Percentiles rank a stretch among this genome's conserved stretches.
phyloP scores from a whole-genome alignment of 2,888 invertebrate genomes.

The Galerucella pusilla region DNA sequence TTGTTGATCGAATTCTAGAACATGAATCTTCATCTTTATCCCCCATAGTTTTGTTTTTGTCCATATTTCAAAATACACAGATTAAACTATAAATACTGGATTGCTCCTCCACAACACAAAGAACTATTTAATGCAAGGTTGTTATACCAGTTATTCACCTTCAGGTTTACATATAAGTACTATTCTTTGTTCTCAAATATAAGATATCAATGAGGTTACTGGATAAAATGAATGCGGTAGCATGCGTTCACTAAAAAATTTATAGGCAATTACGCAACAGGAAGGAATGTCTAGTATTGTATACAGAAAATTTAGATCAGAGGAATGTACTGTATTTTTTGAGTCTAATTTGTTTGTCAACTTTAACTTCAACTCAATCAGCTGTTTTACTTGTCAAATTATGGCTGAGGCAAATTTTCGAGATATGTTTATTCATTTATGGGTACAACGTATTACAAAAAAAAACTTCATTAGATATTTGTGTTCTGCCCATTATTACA shows the following conservation, averaged over 20 bases:
- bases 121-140: constrained; percentile 2
- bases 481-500: no score
- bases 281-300: constrained; percentile 1
- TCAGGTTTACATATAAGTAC: neutral
- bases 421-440: neutral
- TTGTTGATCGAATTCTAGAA: constrained; percentile 60
- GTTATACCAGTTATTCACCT: neutral
- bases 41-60: constrained; percentile 40
- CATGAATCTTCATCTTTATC: constrained; percentile 48
- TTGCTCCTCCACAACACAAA: neutral
- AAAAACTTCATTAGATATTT: no score
- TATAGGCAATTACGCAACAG: neutral
- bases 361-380: neutral
- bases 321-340: neutral
- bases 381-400: neutral
- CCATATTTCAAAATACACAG: constrained; percentile 1
- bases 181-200: neutral
- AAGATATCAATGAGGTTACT: neutral
- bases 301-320: neutral
- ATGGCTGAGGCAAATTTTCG: neutral
- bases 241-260: neutral
- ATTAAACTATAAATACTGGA: neutral
- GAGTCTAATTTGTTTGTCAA: neutral
- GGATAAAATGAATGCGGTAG: neutral
- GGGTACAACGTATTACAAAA: no score